A percentile compares a stretch with the other conserved stretches of the same genome.
Evolutionary conservation across 2,113 vertebrate genomes (phyloP).

Genomic region (Cebus imitator): DNA sequence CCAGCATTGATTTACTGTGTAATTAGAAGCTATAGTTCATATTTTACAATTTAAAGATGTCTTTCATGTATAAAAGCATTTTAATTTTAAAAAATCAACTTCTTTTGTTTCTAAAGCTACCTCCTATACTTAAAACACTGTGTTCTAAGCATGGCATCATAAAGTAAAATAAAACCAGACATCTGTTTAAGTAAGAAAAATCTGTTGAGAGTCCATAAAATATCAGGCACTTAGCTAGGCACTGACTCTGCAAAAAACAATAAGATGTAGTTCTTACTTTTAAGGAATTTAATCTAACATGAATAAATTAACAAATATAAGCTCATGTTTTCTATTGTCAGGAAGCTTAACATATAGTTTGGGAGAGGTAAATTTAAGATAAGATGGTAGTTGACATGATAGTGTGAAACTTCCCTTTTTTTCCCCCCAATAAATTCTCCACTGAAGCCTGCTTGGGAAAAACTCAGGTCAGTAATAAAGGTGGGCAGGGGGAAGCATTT

Average conservation of each 20-base stretch:
- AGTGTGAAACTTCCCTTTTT: not conserved
- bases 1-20: not conserved
- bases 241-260: not conserved
- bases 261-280: not conserved
- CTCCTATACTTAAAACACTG: slow-evolving; percentile 11
- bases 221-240: not conserved
- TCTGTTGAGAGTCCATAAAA: not conserved
- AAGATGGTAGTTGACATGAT: slow-evolving; percentile 26
- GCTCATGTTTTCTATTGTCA: not conserved
- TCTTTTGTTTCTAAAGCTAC: not conserved
- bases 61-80: slow-evolving; percentile 54
- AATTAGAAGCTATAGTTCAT: not conserved
- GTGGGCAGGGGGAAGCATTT: not conserved
- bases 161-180: slow-evolving; percentile 32
- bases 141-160: slow-evolving; percentile 21
- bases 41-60: slow-evolving; percentile 2
- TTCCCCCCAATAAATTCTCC: not conserved
- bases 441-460: slow-evolving; percentile 13
- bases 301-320: slow-evolving; percentile 12
- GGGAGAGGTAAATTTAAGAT: slow-evolving; percentile 1
- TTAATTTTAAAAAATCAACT: slow-evolving; percentile 9
- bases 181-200: slow-evolving; percentile 23
- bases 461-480: not conserved
- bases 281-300: slow-evolving; percentile 9
- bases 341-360: not conserved